Evolutionary conservation across 2,113 vertebrate species (phyloP).

Genomic region (Megaceryle torquata): DNA sequence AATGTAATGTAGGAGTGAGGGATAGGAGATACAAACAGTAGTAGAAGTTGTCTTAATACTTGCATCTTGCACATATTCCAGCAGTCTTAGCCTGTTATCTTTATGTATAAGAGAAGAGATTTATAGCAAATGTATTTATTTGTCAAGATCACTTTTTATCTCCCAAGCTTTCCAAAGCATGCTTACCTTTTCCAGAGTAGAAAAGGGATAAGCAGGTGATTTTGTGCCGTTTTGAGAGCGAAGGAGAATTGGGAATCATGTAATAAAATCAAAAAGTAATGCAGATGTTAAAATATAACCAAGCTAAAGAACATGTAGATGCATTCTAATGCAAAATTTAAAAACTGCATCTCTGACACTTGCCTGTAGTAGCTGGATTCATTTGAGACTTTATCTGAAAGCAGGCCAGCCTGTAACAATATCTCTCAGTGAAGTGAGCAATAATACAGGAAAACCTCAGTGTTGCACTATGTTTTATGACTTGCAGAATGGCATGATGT

Average conservation of each 20-base stretch:
- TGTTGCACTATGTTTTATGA: constrained; percentile 24
- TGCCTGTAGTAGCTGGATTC: constrained; percentile 8
- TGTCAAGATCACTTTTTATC: neutral
- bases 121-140: neutral
- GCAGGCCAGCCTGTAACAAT: neutral
- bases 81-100: neutral
- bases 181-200: neutral
- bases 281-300: neutral
- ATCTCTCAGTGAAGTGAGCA: constrained; percentile 43
- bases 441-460: constrained; percentile 17
- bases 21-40: neutral
- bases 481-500: constrained; percentile 13
- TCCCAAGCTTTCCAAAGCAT: neutral
- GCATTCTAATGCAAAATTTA: neutral
- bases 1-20: neutral
- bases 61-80: neutral
- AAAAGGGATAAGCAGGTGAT: neutral
- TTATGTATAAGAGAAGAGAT: neutral
- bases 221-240: neutral
- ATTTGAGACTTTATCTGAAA: constrained; percentile 16
- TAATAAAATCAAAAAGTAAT: neutral
- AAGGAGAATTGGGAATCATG: neutral
- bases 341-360: neutral
- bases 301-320: neutral
- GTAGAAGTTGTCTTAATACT: neutral